phyloP scores from a whole-genome alignment of 2,113 vertebrate species.

The Ascaphus truei region DNA sequence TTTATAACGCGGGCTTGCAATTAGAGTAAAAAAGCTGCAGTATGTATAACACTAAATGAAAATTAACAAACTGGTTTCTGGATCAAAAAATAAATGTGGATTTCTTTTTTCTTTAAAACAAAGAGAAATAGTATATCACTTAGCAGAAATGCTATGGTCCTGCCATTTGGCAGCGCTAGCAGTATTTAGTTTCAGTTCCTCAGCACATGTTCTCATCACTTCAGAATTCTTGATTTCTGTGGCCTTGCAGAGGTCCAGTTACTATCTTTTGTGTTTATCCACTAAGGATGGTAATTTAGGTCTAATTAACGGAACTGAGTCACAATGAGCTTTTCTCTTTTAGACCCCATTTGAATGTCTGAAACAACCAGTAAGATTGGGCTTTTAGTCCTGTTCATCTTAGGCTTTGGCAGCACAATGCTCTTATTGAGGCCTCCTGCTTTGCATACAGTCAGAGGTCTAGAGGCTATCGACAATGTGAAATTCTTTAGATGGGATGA shows the following conservation, averaged over 20 bases:
- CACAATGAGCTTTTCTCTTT: constrained; percentile 65
- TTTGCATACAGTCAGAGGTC: constrained; percentile 78
- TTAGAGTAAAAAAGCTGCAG: not conserved
- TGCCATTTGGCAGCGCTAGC: constrained; percentile 23
- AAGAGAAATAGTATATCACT: constrained; percentile 24
- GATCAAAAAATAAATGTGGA: not conserved
- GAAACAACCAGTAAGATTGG: constrained; percentile 56
- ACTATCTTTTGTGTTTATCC: constrained; percentile 62
- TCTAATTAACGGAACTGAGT: constrained; percentile 76
- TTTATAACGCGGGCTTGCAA: not conserved
- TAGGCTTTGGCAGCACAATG: constrained; percentile 59
- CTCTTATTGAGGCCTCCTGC: constrained; percentile 57
- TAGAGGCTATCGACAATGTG: constrained; percentile 75
- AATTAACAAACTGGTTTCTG: not conserved
- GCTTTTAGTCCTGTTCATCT: constrained; percentile 49
- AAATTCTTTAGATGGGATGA: constrained; percentile 62
- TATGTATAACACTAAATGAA: constrained; percentile 9
- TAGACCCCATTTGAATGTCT: constrained; percentile 54
- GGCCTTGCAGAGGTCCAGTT: constrained; percentile 55
- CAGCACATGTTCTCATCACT: constrained; percentile 55
- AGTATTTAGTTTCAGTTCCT: constrained; percentile 52
- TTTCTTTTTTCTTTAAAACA: not conserved
- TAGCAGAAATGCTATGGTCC: not conserved
- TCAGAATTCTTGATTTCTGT: constrained; percentile 62
- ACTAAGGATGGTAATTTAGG: constrained; percentile 69